These are phyloP conservation scores for Peromyscus melanophrys DNA, from an alignment of 2,797 vertebrate species.

Conservation along the genomic window DNA sequence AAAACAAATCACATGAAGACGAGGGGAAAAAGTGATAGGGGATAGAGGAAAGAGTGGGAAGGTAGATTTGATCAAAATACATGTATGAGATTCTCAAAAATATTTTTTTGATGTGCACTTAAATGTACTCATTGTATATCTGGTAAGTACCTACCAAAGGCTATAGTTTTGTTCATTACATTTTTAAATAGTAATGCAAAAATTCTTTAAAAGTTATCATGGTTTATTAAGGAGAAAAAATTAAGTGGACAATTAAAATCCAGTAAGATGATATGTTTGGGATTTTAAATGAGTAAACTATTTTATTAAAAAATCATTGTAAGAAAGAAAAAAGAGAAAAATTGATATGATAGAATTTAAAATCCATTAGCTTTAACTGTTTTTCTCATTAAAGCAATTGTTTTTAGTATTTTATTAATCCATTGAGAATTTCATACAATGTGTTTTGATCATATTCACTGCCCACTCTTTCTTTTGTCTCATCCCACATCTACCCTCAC, in stretches of 20 bases:
- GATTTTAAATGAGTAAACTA: not conserved
- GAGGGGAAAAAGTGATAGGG: not conserved
- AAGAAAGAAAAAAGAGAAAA: not conserved
- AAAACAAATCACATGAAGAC: not conserved
- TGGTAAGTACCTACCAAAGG: not conserved
- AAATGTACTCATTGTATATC: not conserved
- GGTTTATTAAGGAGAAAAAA: not conserved
- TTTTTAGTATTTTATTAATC: not conserved
- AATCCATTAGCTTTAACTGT: not conserved
- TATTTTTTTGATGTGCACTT: not conserved
- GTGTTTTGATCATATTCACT: not conserved
- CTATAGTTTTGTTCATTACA: not conserved
- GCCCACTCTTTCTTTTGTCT: not conserved
- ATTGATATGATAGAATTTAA: not conserved
- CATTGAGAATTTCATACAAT: not conserved
- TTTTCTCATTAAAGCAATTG: not conserved
- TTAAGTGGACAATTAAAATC: slow-evolving; percentile 50
- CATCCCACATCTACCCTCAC: no score
- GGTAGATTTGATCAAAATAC: not conserved
- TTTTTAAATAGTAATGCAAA: not conserved
- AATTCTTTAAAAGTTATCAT: not conserved
- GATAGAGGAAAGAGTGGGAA: not conserved
- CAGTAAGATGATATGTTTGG: not conserved
- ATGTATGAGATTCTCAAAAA: not conserved
- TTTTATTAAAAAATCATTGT: not conserved